Conservation (phyloP, 2,113 vertebrate species). For the Alligator mississippiensis region DNA sequence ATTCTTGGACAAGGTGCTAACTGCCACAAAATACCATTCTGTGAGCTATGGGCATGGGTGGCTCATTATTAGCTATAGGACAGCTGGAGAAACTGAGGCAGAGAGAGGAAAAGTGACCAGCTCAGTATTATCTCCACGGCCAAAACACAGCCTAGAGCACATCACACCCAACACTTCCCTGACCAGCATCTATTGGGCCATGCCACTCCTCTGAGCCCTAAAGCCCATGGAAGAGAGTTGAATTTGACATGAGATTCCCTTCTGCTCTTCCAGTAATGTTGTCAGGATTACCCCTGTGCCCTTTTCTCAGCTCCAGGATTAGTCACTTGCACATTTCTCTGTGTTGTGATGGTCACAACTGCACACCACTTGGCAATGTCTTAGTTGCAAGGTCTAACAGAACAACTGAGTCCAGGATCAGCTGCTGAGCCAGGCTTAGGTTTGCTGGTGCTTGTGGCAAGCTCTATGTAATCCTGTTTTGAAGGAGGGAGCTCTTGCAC, state of each 20-base stretch:
- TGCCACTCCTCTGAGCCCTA: accelerated
- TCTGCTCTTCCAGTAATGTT: neutral
- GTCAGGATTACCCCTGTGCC: neutral
- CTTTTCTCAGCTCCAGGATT: neutral
- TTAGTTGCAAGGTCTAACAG: neutral
- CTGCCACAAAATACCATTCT: accelerated
- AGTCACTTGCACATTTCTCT: neutral
- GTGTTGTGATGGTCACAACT: accelerated
- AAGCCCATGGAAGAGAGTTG: neutral
- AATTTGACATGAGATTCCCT: neutral
- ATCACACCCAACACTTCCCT: no score
- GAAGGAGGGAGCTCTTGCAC: neutral
- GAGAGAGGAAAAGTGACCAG: neutral
- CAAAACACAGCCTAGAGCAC: no score
- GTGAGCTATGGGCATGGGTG: neutral
- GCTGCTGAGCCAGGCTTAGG: neutral
- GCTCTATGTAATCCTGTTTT: neutral
- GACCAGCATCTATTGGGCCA: no score
- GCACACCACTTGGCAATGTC: neutral
- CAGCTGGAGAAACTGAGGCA: constrained; percentile 1
- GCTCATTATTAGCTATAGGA: neutral
- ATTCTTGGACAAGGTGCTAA: neutral
- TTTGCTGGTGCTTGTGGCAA: no score
- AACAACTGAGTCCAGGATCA: neutral
- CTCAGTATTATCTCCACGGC: no score